Evolutionary conservation across 2,888 invertebrate species (phyloP), one percentile per base, ranked within the genome.

Genomic region (Phalangium opilio): DNA sequence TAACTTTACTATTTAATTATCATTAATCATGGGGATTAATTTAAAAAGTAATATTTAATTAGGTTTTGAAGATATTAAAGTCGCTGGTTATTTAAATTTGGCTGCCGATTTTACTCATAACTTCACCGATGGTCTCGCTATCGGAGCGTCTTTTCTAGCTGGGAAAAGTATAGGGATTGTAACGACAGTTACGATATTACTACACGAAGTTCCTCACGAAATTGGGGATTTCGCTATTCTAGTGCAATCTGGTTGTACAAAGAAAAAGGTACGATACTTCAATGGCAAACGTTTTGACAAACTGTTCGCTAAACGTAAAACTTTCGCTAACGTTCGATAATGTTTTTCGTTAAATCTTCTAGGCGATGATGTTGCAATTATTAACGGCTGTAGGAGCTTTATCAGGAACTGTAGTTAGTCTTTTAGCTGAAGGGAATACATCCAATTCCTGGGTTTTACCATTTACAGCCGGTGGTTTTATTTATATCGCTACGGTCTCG

Each of bases 161-260:
- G 93, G 95, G 11, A 47, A 44, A 8, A 50, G 49, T 27, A 48
- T 56, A 10, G 58, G 58, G 21, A 74, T 83, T 46, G 75, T 95
- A 12, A 98, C 98, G 14, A 96, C 96, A 20, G 70, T 93, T 34
- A 95, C 95, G 2, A 95, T 99, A 61, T 73, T 99, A 45, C 70
- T 99, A 41, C 98, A 99, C 67, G 98, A 99, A 74, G 85, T 98
- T 53, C 98, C 98, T 33, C 98, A 99, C 72, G 98, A 98, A 71
- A 95, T 98, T 63, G 98, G 98, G 35, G 98, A 98, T 67, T 99
- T 93, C 73, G 98, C 98, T 12, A 96, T 99, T 65, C 76, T 98
- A 47, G 80, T 98, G 48, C 93, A 96, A 67, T 93, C 95, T 41
- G 98, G 98, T 19, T 95, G 91, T 63, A 82, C 83, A 8, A 78